phyloP scores from a whole-genome alignment of 2,113 vertebrate species.

The Cephalopterus ornatus region DNA sequence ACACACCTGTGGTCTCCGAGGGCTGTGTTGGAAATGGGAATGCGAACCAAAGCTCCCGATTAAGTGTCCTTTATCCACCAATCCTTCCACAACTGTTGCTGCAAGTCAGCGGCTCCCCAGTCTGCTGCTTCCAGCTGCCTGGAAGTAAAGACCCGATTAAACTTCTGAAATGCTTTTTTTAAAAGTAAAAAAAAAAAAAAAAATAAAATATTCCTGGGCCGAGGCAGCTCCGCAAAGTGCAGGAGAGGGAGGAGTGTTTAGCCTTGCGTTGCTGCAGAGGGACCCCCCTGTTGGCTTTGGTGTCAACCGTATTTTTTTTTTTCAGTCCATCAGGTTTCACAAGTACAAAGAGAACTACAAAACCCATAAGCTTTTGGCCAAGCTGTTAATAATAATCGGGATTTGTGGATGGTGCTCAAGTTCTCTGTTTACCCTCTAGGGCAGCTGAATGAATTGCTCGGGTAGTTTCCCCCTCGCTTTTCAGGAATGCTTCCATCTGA shows the following conservation, averaged over 20 bases:
- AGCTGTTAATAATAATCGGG: not conserved
- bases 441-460: not conserved
- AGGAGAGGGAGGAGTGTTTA: not conserved
- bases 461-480: not conserved
- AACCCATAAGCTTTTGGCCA: not conserved
- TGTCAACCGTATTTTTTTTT: not conserved
- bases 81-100: not conserved
- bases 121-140: not conserved
- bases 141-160: not conserved
- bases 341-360: not conserved
- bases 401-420: not conserved
- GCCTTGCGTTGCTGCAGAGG: not conserved
- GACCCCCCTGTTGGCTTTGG: not conserved
- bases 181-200: not conserved
- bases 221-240: not conserved
- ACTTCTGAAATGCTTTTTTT: not conserved
- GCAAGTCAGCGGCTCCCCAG: not conserved
- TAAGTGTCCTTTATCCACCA: not conserved
- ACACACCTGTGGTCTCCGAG: not conserved
- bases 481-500: conserved; percentile 36
- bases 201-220: rapidly evolving
- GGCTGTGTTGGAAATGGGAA: not conserved
- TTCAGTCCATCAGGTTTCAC: not conserved
- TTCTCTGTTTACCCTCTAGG: conserved; percentile 7
- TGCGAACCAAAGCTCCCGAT: rapidly evolving